Evolutionary conservation across 2,888 invertebrate species (phyloP).

Genomic region (Eupithecia subfuscata): DNA sequence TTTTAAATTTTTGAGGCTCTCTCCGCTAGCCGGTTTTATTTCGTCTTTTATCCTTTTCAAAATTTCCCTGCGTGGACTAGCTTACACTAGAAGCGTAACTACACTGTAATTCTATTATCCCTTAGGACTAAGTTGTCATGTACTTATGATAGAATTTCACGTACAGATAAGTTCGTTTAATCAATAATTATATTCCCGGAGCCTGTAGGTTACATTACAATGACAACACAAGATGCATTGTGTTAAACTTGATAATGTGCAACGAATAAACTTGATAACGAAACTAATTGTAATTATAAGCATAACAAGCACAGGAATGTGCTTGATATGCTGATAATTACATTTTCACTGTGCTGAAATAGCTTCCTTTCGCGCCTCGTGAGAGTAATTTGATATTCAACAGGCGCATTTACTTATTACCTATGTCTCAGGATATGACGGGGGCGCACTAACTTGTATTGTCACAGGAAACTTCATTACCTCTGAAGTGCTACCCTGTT

Average conservation of each 20-base stretch:
- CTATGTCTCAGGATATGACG: background rate
- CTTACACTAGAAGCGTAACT: too few relatives aligned
- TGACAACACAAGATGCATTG: background rate
- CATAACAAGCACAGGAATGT: background rate
- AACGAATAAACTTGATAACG: background rate
- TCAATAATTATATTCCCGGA: background rate
- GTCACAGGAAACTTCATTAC: background rate
- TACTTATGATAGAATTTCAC: too few relatives aligned
- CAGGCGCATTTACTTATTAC: background rate
- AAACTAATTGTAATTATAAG: too few relatives aligned
- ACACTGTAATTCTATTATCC: too few relatives aligned
- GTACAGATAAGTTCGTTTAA: too few relatives aligned
- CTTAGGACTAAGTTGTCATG: too few relatives aligned
- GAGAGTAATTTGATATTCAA: background rate
- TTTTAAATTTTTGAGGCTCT: too few relatives aligned
- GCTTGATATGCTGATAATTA: background rate
- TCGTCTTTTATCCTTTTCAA: too few relatives aligned
- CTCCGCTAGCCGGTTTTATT: too few relatives aligned
- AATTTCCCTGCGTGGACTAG: too few relatives aligned
- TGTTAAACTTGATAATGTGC: slow-evolving; percentile 1
- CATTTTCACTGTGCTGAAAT: background rate
- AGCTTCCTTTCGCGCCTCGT: background rate
- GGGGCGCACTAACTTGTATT: background rate
- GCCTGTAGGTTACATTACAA: background rate
- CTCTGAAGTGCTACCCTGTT: background rate